These are phyloP conservation scores for Lysandra bellargus DNA, from an alignment of 2,888 invertebrate genomes.

Conservation along the genomic window DNA sequence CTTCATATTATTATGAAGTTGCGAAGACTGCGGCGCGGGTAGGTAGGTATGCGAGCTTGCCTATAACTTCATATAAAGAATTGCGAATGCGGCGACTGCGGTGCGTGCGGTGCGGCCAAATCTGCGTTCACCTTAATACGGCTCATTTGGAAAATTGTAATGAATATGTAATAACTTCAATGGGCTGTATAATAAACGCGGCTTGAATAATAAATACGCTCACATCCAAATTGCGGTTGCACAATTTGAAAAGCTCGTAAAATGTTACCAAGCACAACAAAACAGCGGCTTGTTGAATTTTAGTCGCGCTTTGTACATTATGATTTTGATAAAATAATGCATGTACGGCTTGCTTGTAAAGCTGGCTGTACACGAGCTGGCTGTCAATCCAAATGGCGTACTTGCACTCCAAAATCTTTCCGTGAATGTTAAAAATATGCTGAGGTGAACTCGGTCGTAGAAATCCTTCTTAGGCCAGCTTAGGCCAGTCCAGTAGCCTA, in stretches of 20 bases:
- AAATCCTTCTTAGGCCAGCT: too few species aligned
- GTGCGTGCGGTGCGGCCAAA: too few species aligned
- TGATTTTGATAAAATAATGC: background rate
- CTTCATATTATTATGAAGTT: too few species aligned
- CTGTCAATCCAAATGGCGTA: background rate
- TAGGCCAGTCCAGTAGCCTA: too few species aligned
- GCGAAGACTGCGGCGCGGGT: too few species aligned
- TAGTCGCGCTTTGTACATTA: background rate
- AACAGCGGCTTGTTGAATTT: background rate
- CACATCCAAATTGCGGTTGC: constrained; percentile 37
- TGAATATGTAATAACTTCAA: constrained; percentile 33
- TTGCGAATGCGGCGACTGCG: too few species aligned
- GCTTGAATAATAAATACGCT: constrained; percentile 39
- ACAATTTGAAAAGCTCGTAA: constrained; percentile 40
- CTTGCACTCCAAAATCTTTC: too few species aligned
- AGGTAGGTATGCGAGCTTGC: too few species aligned
- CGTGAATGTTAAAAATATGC: too few species aligned
- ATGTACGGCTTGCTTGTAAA: background rate
- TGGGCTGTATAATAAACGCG: constrained; percentile 36
- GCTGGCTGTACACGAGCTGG: background rate
- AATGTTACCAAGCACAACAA: constrained; percentile 31
- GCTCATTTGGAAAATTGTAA: constrained; percentile 30
- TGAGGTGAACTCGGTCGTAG: too few species aligned
- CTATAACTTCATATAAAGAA: too few species aligned
- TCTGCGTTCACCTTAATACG: background rate